Evolutionary conservation across 2,888 invertebrate species (phyloP).

Genomic region (Cartodere bifasciata): DNA sequence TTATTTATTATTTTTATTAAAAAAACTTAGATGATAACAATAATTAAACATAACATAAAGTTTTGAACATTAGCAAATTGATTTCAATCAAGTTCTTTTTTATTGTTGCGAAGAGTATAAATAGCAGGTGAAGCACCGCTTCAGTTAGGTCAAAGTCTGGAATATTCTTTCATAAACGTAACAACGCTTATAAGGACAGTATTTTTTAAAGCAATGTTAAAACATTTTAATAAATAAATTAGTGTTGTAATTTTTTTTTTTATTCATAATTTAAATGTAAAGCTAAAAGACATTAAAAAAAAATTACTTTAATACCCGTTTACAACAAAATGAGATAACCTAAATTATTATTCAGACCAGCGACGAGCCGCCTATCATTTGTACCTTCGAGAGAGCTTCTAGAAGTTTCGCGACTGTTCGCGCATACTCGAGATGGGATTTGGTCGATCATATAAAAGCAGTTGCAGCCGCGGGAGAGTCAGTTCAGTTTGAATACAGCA

Average conservation of each 20-base stretch:
- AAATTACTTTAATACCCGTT: background rate
- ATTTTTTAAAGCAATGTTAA: constrained; percentile 1
- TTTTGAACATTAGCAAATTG: no score
- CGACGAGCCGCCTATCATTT: background rate
- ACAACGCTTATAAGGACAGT: background rate
- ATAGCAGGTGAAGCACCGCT: no score
- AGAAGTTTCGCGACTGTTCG: constrained; percentile 7
- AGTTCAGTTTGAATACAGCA: constrained; percentile 7
- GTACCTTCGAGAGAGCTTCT: constrained; percentile 8
- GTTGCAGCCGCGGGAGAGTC: constrained; percentile 2
- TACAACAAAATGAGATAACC: no score
- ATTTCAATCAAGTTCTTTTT: no score
- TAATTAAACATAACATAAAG: no score
- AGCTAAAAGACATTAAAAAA: background rate
- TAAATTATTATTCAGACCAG: no score
- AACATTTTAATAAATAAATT: background rate
- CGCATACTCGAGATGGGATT: constrained; percentile 4
- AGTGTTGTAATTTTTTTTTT: background rate
- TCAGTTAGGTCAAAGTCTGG: no score
- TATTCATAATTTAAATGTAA: background rate
- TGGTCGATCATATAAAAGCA: constrained; percentile 6
- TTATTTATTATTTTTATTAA: no score
- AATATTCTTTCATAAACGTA: no score
- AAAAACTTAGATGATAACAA: no score
- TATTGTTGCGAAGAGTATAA: no score